Percentiles rank a stretch among this genome's conserved stretches.
phyloP scores from a whole-genome alignment of 2,113 vertebrate genomes.

The Nanger granti region DNA sequence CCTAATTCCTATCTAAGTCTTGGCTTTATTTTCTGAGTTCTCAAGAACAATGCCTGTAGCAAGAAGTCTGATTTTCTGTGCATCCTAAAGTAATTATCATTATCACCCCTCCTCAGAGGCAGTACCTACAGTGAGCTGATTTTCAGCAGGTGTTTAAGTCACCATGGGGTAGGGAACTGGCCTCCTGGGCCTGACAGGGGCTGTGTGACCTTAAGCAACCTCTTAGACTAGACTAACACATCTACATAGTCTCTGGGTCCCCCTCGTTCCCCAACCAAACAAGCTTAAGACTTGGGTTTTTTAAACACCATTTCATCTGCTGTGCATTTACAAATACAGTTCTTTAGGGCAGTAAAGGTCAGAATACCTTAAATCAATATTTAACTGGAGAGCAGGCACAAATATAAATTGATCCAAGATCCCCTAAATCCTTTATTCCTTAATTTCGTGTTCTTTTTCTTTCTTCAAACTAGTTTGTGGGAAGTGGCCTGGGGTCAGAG shows the following conservation, averaged over 20 bases:
- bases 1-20: not conserved
- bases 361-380: not conserved
- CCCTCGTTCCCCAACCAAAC: not conserved
- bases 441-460: not conserved
- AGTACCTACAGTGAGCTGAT: not conserved
- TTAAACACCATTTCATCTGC: not conserved
- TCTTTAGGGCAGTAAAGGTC: not conserved
- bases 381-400: slow-evolving; percentile 13
- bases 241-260: not conserved
- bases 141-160: not conserved
- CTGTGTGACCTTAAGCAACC: not conserved
- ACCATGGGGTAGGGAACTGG: not conserved
- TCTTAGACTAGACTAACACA: not conserved
- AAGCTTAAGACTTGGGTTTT: not conserved
- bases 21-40: slow-evolving; percentile 11
- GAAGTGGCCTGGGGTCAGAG: not conserved
- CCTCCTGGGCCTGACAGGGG: not conserved
- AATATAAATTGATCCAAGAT: not conserved
- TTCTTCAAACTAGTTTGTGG: not conserved
- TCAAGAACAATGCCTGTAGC: not conserved
- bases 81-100: not conserved
- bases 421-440: not conserved
- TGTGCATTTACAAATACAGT: not conserved
- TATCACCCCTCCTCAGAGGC: not conserved
- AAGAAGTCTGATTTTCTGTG: not conserved